Base-by-base conservation (phyloP, 1,140 invertebrate genomes). In the Saccostrea echinata region DNA sequence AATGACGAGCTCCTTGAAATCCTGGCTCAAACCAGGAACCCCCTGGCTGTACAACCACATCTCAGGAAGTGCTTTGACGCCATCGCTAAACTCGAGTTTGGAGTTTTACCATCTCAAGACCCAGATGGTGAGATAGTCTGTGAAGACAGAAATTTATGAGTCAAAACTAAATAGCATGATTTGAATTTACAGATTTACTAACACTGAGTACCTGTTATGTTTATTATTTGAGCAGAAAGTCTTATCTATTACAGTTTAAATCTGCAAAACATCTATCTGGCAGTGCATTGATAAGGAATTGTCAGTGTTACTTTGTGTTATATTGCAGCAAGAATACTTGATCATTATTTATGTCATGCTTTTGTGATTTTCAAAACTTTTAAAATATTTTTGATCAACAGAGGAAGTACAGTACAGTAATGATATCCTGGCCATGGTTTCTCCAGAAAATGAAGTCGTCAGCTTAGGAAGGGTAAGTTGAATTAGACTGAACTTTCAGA, bases 31-130 rank as follows among this genome's bases (percentile, higher is more conserved):
- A 97, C 97, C 0, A 96, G 97, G 88, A 97, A 98, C 94, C 97
- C 97, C 0, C 96, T 97, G 89, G 97, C 97, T 0, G 97, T 98
- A 0, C 98, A 98, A 92, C 97, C 97, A 13, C 97, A 98, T 95
- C 95, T 98, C 27, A 96, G 97, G 81, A 98, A 98, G 94, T 98
- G 97, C 92, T 98, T 98, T 94, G 97, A 98, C 94, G 97, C 97
- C 85, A 95, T 95, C 81, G 90, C 94, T 33, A 94, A 94, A 87
- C 94, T 98, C 24, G 97, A 98, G 92, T 98, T 98, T 94, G 97
- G 96, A 85, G 96, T 97, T 91, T 90, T 91, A 80, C 71, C 91
- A 27, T 84, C 90, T 1, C 86, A 89, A 18, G 93, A 89, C 52
- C 83, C 83, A 12, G 52, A 84, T 2, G 83, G 83, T 84, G 24